Base-by-base conservation (phyloP, 2,888 invertebrate species). In the Caprella mutica region DNA sequence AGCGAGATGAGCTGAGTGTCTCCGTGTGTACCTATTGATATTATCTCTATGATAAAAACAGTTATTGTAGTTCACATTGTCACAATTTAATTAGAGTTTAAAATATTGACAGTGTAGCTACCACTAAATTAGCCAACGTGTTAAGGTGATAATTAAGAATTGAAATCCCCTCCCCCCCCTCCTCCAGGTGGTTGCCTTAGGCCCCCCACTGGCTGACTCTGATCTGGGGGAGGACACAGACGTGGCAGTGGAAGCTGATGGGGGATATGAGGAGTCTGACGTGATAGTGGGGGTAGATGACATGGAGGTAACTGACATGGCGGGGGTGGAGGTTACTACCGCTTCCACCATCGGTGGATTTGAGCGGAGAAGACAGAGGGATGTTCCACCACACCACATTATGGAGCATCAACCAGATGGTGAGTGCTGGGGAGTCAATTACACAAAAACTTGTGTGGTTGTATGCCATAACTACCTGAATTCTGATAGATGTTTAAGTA, bases 141-240 rank as follows among this genome's bases (percentile, higher is more conserved):
- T n/a, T 1, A 12, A 12, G 12, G 1, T 35, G n/a, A n/a, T 2
- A 35, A 35, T n/a, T 14, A 12, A 1, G 14, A 12, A 14, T 12
- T 35, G n/a, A 35, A 1, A 33, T 12, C 33, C 33, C 33, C 33
- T 9, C 8, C 9, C 33, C 12, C 12, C 43, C 1, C 23, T 14
- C 43, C 26, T 17, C n/a, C 43, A 63, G 63, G 63, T 59, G 43
- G 63, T 57, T 9, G 63, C n/a, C n/a, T n/a, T n/a, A n/a, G n/a
- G n/a, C n/a, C n/a, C n/a, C n/a, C n/a, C 59, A 5, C 39, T 63
- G 53, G 63, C 59, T 14, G 63, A 63, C 43, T 63, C 63, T 0
- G 63, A 63, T 26, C 39, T 63, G 21, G 50, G 63, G 9, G 63
- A 63, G 38, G 63, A 63, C 39, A 63, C 63, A 5, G 63, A 63